These are phyloP conservation scores for Luffia ferchaultella DNA, from an alignment of 2,888 invertebrate genomes.

Conservation along the genomic window DNA sequence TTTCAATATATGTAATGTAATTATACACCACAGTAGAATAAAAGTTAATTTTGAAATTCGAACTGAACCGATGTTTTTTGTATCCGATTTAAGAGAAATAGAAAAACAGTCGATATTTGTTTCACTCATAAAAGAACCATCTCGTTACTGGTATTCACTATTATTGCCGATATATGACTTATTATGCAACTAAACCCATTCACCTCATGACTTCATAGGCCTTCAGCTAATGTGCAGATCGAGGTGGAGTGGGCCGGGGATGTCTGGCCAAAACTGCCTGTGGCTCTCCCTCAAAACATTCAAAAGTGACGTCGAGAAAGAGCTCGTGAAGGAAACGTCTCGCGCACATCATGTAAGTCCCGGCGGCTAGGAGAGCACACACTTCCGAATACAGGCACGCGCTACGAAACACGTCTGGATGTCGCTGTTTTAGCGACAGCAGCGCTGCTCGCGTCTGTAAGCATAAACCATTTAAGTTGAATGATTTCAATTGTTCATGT, in stretches of 20 bases:
- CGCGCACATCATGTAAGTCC: conserved; percentile 83
- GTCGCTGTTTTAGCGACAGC: conserved; percentile 76
- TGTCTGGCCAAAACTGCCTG: conserved; percentile 48
- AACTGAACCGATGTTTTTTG: too few relatives aligned
- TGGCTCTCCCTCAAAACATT: conserved; percentile 64
- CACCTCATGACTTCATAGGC: conserved; percentile 2
- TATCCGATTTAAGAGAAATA: too few relatives aligned
- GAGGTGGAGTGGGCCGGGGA: conserved; percentile 8
- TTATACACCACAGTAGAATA: too few relatives aligned
- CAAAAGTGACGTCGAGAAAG: conserved; percentile 85
- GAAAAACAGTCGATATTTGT: too few relatives aligned
- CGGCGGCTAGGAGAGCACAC: conserved; percentile 78
- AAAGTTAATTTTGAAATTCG: too few relatives aligned
- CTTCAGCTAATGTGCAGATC: conserved; percentile 12
- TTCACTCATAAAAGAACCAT: too few relatives aligned
- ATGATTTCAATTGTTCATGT: too few relatives aligned
- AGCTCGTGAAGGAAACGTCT: conserved; percentile 92
- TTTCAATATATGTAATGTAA: too few relatives aligned
- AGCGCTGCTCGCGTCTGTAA: conserved; percentile 81
- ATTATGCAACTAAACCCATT: neutral
- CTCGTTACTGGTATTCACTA: too few relatives aligned
- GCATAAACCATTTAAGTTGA: neutral
- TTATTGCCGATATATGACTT: too few relatives aligned
- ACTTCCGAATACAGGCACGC: conserved; percentile 94
- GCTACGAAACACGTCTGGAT: conserved; percentile 80